phyloP scores from a whole-genome alignment of 2,888 invertebrate species.

The Dynastes hyllus region DNA sequence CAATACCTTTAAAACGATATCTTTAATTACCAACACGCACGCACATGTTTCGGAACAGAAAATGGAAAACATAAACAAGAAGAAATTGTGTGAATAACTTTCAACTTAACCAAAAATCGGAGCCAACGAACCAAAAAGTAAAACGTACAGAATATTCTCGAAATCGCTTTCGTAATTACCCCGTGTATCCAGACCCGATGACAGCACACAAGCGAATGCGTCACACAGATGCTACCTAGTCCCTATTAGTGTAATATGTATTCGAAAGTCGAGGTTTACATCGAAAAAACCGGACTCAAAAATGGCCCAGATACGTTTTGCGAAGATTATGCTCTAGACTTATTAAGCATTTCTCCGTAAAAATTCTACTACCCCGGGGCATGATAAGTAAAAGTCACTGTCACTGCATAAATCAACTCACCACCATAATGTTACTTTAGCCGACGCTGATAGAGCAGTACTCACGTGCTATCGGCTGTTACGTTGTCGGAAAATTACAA shows the following conservation, averaged over 20 bases:
- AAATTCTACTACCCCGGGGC: slow-evolving; percentile 19
- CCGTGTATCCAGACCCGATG: background rate
- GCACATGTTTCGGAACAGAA: slow-evolving; percentile 18
- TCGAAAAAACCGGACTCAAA: slow-evolving; percentile 29
- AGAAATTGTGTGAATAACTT: slow-evolving; percentile 37
- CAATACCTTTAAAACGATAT: slow-evolving; percentile 7
- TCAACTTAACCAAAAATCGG: slow-evolving; percentile 33
- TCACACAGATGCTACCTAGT: slow-evolving; percentile 11
- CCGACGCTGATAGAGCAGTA: background rate
- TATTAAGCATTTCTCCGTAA: slow-evolving; percentile 32
- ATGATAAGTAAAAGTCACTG: slow-evolving; percentile 27
- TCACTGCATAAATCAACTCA: slow-evolving; percentile 36
- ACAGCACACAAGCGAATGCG: background rate
- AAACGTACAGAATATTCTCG: slow-evolving; percentile 12
- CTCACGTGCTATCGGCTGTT: background rate
- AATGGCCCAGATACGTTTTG: background rate
- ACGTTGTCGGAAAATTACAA: background rate
- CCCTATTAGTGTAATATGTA: slow-evolving; percentile 16
- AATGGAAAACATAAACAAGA: background rate
- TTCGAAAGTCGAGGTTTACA: slow-evolving; percentile 29
- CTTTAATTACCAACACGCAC: slow-evolving; percentile 34
- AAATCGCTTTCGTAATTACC: slow-evolving; percentile 23
- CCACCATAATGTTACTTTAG: slow-evolving; percentile 10
- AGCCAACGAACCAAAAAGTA: slow-evolving; percentile 29
- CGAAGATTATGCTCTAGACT: background rate